These are phyloP conservation scores for Acinonyx jubatus DNA, from an alignment of 2,113 vertebrate genomes.

Conservation along the genomic window DNA sequence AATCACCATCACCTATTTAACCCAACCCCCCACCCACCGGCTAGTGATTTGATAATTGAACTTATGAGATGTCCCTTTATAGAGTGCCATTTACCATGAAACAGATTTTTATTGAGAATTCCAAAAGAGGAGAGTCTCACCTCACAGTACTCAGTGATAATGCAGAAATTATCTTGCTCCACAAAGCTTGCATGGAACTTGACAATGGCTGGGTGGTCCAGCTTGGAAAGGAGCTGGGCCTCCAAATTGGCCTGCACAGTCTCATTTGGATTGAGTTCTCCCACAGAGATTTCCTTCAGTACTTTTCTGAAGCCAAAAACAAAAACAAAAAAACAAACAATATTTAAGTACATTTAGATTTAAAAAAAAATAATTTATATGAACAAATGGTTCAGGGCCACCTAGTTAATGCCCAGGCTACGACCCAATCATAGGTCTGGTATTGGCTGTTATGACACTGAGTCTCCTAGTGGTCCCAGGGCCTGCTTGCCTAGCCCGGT, in stretches of 20 bases:
- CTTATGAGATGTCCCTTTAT: background rate
- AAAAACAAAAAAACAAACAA: background rate
- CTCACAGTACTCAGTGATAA: constrained; percentile 93
- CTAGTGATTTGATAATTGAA: background rate
- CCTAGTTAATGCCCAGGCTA: background rate
- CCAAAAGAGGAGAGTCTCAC: constrained; percentile 79
- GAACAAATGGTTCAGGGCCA: background rate
- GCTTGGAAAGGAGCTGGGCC: constrained; percentile 90
- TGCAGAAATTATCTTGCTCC: constrained; percentile 90
- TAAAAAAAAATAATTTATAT: constrained; percentile 4
- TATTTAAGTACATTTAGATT: background rate
- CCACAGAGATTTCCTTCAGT: constrained; percentile 90
- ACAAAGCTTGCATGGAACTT: constrained; percentile 91
- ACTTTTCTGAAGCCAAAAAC: constrained; percentile 86
- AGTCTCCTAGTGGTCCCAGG: background rate
- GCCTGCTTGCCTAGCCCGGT: background rate
- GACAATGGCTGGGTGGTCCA: constrained; percentile 91
- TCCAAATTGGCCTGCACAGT: constrained; percentile 90
- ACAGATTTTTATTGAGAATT: background rate
- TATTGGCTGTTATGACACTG: too few species aligned
- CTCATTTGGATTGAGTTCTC: constrained; percentile 89
- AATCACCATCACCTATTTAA: background rate
- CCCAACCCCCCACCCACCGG: background rate
- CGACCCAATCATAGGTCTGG: background rate
- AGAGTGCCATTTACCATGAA: background rate